Evolutionary conservation across 1,140 invertebrate genomes (phyloP), one percentile per base, ranked within the genome.

Genomic region (Bilobella aurantiaca): DNA sequence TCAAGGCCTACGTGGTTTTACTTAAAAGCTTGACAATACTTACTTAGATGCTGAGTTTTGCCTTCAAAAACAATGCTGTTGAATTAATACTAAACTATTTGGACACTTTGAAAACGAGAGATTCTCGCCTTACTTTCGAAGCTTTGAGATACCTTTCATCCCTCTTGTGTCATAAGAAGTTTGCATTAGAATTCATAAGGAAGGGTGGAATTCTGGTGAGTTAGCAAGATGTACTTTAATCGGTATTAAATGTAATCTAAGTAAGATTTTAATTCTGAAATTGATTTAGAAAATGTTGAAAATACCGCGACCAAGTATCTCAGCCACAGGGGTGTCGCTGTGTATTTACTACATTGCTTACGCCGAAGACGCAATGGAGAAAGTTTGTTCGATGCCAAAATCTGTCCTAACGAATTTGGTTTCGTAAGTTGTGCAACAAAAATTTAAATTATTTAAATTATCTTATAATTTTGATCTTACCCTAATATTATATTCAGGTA

Each of bases 301-400:
- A 75, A 89, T 98, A 2, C 90, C 92, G 3, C 81, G 90, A 34
- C 94, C 93, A 1, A 95, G 92, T 42, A 86, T 98, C 30, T 91
- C 94, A 1, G 92, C 95, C 0, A 96, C 93, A 1, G 96, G 94
- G 14, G 93, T 97, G 12, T 93, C 93, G 0, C 90, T 97, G 64
- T 96, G 93, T 75, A 81, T 98, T 3, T 98, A 97, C 78, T 98
- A 97, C 78, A 80, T 98, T 49, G 92, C 93, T 0, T 98, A 97
- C 78, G 49, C 64, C n/a, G 93, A 96, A 77, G 95, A 98, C 78
- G 91, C 93, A 0, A 96, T 98, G 90, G 94, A 98, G 78, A 83
- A 91, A 69, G 90, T 98, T 3, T 96, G 93, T 74, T 78, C 88
- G 3, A 79, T 96, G 73, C 87, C 91, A 2, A 83, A 91, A 71